A percentile compares a stretch with the other conserved stretches of the same genome.
These are phyloP conservation scores for Anolis apletophallus DNA, from an alignment of 2,797 vertebrate species.

Conservation along the genomic window DNA sequence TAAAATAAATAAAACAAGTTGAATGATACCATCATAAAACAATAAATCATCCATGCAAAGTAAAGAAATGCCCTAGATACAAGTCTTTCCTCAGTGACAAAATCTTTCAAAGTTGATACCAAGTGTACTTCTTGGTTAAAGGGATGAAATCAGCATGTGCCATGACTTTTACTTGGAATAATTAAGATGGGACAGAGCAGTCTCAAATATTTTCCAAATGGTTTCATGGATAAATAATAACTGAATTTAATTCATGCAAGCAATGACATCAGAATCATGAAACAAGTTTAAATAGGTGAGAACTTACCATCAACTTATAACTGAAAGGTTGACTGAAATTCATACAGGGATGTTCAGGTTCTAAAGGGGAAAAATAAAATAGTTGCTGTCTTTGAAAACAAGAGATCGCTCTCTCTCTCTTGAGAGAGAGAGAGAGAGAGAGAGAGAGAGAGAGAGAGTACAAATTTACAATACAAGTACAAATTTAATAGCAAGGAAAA, in stretches of 20 bases:
- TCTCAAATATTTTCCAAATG: neutral
- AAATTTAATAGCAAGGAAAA: neutral
- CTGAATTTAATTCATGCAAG: neutral
- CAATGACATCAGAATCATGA: accelerated
- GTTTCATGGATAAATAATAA: neutral
- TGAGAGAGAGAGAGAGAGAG: no score
- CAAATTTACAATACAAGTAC: no score
- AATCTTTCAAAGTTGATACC: neutral
- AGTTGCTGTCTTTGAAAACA: neutral
- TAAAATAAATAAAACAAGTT: neutral
- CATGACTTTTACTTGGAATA: neutral
- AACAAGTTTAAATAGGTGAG: slow-evolving; percentile 17
- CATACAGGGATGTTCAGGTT: slow-evolving; percentile 39
- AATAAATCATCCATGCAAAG: neutral
- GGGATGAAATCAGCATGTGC: neutral
- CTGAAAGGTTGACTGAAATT: accelerated
- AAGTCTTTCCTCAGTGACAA: neutral
- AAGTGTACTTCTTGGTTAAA: neutral
- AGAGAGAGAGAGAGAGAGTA: no score
- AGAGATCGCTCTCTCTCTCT: no score
- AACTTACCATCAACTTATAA: slow-evolving; percentile 55
- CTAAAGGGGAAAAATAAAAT: slow-evolving; percentile 49
- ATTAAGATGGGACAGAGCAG: neutral
- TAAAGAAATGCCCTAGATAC: neutral
- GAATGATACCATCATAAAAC: neutral